A percentile compares a stretch with the other conserved stretches of the same genome.
Evolutionary conservation across 2,113 vertebrate species (phyloP).

Genomic region (Rhipidura dahli): DNA sequence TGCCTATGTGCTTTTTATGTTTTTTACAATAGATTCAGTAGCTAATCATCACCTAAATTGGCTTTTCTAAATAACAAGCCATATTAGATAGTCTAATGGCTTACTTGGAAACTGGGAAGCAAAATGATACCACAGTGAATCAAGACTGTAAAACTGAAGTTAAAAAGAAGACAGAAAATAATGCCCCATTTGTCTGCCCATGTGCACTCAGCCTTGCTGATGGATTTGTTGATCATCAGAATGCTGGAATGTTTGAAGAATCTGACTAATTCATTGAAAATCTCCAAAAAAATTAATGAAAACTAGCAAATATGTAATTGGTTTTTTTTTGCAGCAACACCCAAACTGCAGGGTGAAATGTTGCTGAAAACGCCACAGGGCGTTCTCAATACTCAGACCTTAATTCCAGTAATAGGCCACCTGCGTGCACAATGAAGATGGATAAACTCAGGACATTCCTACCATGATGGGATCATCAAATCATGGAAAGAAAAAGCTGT

Average conservation of each 20-base stretch:
- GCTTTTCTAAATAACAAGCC: not conserved
- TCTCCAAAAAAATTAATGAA: accelerated
- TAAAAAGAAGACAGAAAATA: not conserved
- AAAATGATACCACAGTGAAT: not conserved
- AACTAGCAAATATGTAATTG: accelerated
- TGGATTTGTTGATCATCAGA: not conserved
- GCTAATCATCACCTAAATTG: not conserved
- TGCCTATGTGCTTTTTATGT: not conserved
- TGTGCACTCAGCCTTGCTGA: not conserved
- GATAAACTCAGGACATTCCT: not conserved
- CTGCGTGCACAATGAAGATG: not conserved
- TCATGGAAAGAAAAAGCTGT: not conserved
- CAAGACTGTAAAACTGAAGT: not conserved
- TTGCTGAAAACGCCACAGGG: not conserved
- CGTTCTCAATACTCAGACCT: not conserved
- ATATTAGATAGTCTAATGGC: not conserved
- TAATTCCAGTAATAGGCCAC: not conserved
- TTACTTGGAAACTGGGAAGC: not conserved
- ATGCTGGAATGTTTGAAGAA: not conserved
- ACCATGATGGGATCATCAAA: not conserved
- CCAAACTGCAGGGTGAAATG: not conserved
- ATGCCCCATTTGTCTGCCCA: not conserved
- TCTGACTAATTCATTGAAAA: not conserved
- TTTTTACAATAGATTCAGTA: not conserved
- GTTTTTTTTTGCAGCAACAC: not conserved